These are phyloP conservation scores for Parasteatoda lunata DNA, from an alignment of 2,888 invertebrate species.

Conservation along the genomic window DNA sequence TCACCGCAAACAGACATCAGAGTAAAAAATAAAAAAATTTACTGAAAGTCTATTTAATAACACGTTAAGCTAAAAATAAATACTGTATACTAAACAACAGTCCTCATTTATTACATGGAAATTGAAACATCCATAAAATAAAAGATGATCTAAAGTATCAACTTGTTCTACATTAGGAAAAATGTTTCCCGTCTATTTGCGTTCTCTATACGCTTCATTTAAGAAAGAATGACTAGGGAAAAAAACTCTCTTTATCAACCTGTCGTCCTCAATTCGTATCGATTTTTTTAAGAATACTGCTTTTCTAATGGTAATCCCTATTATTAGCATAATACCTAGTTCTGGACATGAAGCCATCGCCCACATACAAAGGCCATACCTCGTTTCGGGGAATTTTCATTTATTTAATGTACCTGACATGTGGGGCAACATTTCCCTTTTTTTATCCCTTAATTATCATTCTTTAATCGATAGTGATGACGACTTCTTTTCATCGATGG, in stretches of 20 bases:
- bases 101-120: too few species aligned
- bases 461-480: not conserved
- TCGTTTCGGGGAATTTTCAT: constrained; percentile 22
- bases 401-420: constrained; percentile 59
- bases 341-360: constrained; percentile 41
- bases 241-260: not conserved
- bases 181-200: too few species aligned
- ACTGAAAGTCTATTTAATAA: too few species aligned
- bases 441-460: not conserved
- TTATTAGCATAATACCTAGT: constrained; percentile 57
- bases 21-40: too few species aligned
- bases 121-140: too few species aligned
- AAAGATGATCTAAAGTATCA: too few species aligned
- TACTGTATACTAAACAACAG: too few species aligned
- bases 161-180: too few species aligned
- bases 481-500: constrained; percentile 1
- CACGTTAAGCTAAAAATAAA: too few species aligned
- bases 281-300: constrained; percentile 20
- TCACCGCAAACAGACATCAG: too few species aligned
- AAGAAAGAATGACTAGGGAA: not conserved
- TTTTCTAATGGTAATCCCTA: constrained; percentile 42
- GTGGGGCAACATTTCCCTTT: constrained; percentile 13
- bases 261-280: not conserved
- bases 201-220: too few species aligned
- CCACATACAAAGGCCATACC: constrained; percentile 41